phyloP scores from a whole-genome alignment of 2,113 vertebrate genomes.

The Tringa solitaria region DNA sequence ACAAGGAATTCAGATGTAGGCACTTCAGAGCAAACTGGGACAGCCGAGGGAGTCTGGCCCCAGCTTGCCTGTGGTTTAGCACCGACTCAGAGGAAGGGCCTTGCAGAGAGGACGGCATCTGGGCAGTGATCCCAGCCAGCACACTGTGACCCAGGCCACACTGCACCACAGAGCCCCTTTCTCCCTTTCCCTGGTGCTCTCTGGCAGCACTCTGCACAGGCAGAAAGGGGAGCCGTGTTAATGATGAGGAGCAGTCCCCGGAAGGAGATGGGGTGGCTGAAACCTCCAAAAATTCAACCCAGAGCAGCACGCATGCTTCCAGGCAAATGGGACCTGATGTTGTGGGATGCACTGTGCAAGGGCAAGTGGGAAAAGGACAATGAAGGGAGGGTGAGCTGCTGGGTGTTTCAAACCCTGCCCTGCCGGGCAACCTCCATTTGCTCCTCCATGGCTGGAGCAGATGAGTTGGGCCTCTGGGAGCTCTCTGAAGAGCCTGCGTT shows the following conservation, averaged over 20 bases:
- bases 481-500: background rate
- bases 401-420: background rate
- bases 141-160: fast-evolving
- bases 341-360: background rate
- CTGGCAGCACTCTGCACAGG: background rate
- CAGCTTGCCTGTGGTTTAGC: background rate
- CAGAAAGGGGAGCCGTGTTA: background rate
- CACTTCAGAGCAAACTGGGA: background rate
- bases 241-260: background rate
- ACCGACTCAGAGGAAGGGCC: background rate
- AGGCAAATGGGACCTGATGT: background rate
- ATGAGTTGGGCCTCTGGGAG: background rate
- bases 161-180: background rate
- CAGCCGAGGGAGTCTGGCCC: background rate
- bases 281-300: background rate
- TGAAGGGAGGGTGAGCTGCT: background rate
- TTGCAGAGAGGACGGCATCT: background rate
- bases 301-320: background rate
- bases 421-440: background rate
- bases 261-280: background rate
- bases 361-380: background rate
- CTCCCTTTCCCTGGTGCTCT: background rate
- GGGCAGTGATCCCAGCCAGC: background rate
- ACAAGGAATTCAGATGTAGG: constrained; percentile 39
- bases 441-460: background rate